Evolutionary conservation across 1,140 invertebrate genomes (phyloP).

Genomic region (Neodiprion virginianus): DNA sequence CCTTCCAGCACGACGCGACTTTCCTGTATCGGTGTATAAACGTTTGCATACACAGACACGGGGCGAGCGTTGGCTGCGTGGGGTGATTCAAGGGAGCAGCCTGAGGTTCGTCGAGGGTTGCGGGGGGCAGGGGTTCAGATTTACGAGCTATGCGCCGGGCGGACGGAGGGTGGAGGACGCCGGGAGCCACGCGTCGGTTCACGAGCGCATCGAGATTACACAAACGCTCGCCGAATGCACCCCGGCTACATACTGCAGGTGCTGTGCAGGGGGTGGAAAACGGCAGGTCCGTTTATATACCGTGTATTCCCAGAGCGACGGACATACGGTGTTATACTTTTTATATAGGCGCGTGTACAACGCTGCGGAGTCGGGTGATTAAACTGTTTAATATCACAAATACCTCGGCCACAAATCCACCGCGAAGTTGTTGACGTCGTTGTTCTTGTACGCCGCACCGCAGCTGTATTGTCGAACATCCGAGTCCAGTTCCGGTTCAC

Average conservation of each 20-base stretch:
- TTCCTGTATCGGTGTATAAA: conserved; percentile 43
- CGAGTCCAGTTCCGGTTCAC: no score
- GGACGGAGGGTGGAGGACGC: conserved; percentile 12
- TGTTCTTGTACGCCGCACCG: no score
- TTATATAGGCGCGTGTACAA: no score
- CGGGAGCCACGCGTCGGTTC: no score
- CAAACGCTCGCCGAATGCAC: no score
- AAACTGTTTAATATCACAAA: conserved; percentile 50
- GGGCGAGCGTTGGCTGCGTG: background rate
- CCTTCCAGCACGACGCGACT: conserved; percentile 27
- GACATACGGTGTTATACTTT: no score
- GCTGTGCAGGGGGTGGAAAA: conserved; percentile 14
- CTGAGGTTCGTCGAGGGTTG: conserved; percentile 24
- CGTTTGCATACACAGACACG: conserved; percentile 27
- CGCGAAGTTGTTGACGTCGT: no score
- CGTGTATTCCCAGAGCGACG: conserved; percentile 37
- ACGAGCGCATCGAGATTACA: no score
- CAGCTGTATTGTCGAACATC: no score
- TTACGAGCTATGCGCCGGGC: conserved; percentile 44
- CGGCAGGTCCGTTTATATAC: conserved; percentile 16
- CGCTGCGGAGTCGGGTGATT: conserved; percentile 37
- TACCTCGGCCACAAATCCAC: conserved; percentile 24
- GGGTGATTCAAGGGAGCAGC: background rate
- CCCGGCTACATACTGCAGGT: conserved; percentile 11
- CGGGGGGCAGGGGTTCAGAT: conserved; percentile 30